Percentiles rank a stretch among this genome's conserved stretches.
Conservation (phyloP, 2,113 vertebrate genomes). For the Trichechus manatus region DNA sequence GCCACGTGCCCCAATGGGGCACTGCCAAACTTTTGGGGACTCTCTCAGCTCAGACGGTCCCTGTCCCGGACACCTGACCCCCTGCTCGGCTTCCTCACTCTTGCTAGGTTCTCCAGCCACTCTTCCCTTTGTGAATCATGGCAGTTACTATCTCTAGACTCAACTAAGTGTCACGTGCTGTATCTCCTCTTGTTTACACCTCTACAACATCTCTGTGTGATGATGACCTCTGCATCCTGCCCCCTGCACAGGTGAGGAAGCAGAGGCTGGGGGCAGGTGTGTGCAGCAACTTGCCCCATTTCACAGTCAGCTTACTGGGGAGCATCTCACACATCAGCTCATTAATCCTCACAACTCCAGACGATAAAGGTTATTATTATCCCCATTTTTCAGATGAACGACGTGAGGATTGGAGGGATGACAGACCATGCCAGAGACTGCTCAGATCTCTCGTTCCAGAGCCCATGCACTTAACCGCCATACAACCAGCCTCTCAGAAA, state of each 20-base stretch:
- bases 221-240: background rate
- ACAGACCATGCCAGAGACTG: rapidly evolving
- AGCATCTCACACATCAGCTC: background rate
- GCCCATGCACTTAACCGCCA: rapidly evolving
- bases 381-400: background rate
- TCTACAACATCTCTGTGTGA: background rate
- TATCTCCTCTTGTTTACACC: background rate
- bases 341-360: background rate
- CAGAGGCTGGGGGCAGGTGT: background rate
- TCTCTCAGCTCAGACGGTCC: background rate
- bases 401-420: background rate
- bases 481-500: background rate
- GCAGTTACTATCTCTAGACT: background rate
- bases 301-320: background rate
- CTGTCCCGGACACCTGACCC: too few species aligned
- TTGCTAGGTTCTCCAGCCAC: too few species aligned
- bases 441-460: background rate
- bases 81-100: background rate
- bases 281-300: too few species aligned
- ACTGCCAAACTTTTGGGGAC: background rate
- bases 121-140: background rate
- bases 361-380: background rate
- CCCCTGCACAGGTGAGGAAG: too few species aligned
- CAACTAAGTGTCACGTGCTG: background rate
- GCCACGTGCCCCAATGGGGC: background rate